Evolutionary conservation across 2,797 vertebrate genomes (phyloP).

Genomic region (Garrulus glandarius): DNA sequence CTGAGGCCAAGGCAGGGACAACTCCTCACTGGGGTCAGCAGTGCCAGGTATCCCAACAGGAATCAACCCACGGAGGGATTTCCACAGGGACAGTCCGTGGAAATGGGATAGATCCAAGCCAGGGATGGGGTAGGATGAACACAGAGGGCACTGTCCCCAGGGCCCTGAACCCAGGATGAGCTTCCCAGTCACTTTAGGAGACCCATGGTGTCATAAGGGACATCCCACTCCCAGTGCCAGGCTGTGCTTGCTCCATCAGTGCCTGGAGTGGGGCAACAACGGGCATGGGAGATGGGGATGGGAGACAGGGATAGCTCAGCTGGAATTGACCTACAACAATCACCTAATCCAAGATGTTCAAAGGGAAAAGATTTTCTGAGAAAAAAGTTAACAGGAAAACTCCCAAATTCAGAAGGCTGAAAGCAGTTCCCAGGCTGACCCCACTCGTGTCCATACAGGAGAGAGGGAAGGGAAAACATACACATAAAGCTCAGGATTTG

Average conservation of each 20-base stretch:
- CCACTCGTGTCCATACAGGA: rapidly evolving
- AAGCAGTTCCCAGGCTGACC: rapidly evolving
- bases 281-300: neutral
- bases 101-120: neutral
- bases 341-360: neutral
- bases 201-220: neutral
- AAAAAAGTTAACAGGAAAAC: neutral
- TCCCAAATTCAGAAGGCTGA: neutral
- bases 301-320: neutral
- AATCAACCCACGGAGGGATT: neutral
- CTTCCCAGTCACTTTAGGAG: neutral
- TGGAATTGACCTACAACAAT: neutral
- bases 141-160: neutral
- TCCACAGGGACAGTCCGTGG: rapidly evolving
- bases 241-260: neutral
- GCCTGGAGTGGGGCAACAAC: neutral
- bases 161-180: neutral
- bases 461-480: neutral
- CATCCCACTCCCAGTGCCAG: neutral
- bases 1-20: neutral
- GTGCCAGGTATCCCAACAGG: neutral
- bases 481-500: neutral
- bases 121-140: neutral
- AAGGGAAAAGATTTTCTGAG: neutral
- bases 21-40: neutral